Evolutionary conservation across 2,797 vertebrate species (phyloP), one percentile per base, ranked within the genome.

Genomic region (Allobates femoralis): DNA sequence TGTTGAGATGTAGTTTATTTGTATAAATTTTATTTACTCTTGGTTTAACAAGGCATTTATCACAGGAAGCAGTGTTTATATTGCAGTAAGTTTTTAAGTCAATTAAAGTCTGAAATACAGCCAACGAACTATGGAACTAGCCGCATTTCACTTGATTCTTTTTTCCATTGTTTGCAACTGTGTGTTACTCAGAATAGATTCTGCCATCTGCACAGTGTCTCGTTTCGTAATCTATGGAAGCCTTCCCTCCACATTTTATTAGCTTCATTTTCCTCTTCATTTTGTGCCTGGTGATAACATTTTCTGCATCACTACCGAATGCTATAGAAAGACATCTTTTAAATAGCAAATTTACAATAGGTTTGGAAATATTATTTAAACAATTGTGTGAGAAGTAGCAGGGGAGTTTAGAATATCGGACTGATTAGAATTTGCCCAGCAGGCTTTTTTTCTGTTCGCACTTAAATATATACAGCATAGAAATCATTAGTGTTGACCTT

Each of bases 401-500:
- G 55, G 28, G 37, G 26, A 85, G 67, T 12, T 28, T 37, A 76
- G 81, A 75, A 76, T 74, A 86, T 81, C 74, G 28, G 80, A 58
- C 71, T 83, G 85, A 82, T 86, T 77, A 81, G 73, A 83, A 82
- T 77, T 67, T 82, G 73, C 85, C 80, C 85, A 46, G 80, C 46
- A 78, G 71, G 73, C 73, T 77, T 58, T 83, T 71, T 58, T 69
- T 19, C 51, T 69, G 62, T 50, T 77, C 26, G 1, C 30, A 53
- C 77, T 62, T 51, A 46, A 85, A 85, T 79, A 69, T 67, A 73
- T 86, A 28, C 85, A 80, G 66, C 55, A 64, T 34, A 37, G 19
- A 86, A 82, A 82, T 76, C 79, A 86, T 86, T 86, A 81, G n/a
- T 51, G 69, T 19, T 62, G 85, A 81, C 79, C 85, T 76, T 86